phyloP scores from a whole-genome alignment of 2,113 vertebrate genomes.

The Amia ocellicauda region DNA sequence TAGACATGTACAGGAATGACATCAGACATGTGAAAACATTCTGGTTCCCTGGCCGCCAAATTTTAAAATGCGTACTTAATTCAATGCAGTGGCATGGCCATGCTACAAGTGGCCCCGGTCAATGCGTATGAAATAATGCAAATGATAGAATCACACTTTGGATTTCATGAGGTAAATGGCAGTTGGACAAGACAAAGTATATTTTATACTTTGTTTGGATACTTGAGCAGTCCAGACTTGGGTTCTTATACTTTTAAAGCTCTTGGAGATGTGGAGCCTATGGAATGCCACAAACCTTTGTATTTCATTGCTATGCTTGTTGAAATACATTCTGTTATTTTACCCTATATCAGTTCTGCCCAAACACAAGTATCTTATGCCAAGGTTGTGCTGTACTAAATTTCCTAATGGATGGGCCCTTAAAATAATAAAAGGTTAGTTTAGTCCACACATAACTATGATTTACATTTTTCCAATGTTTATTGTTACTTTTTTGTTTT shows the following conservation, averaged over 20 bases:
- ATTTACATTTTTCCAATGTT: too few relatives aligned
- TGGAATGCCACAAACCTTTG: too few relatives aligned
- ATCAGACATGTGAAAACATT: neutral
- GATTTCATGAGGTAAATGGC: neutral
- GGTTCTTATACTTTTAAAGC: neutral
- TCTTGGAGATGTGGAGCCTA: too few relatives aligned
- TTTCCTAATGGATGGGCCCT: too few relatives aligned
- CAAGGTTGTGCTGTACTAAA: too few relatives aligned
- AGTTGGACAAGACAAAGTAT: neutral
- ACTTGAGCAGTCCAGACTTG: neutral
- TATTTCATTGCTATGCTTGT: too few relatives aligned
- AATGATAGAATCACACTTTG: neutral
- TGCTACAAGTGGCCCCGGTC: neutral
- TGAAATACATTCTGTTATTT: too few relatives aligned
- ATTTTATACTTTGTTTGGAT: neutral
- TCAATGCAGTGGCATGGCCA: neutral
- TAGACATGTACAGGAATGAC: neutral
- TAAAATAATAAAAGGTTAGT: too few relatives aligned
- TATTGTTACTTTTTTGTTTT: too few relatives aligned
- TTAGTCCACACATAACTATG: too few relatives aligned
- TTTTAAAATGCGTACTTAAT: neutral
- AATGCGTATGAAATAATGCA: neutral
- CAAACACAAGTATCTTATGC: too few relatives aligned
- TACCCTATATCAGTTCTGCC: too few relatives aligned
- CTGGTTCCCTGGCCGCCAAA: neutral